phyloP scores from a whole-genome alignment of 35 echinoderm and acorn worm genomes.

The Strongylocentrotus purpuratus region DNA sequence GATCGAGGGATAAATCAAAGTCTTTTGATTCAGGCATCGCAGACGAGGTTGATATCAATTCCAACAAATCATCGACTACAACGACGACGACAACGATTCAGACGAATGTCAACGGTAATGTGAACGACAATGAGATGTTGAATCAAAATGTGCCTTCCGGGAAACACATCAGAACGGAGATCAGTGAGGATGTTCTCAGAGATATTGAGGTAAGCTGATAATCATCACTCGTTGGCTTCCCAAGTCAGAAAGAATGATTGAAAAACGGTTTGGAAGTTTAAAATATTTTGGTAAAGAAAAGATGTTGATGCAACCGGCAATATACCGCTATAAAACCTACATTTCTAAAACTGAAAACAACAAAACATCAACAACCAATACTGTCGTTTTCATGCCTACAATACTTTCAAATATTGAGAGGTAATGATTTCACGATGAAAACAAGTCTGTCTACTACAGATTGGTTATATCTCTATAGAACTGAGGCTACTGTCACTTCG shows the following conservation, averaged over 20 bases:
- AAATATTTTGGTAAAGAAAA: too few species aligned
- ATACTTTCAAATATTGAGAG: too few species aligned
- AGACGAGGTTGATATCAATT: slow-evolving; percentile 23
- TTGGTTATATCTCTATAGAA: too few species aligned
- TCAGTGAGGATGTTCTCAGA: slow-evolving; percentile 32
- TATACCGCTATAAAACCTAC: too few species aligned
- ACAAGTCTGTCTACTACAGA: too few species aligned
- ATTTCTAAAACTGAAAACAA: too few species aligned
- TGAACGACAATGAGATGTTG: not conserved
- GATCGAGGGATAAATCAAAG: slow-evolving; percentile 29
- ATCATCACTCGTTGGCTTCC: not conserved
- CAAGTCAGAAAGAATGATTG: not conserved
- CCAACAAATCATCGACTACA: slow-evolving; percentile 11
- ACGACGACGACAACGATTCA: not conserved
- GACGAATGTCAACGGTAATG: not conserved
- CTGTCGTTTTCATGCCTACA: too few species aligned
- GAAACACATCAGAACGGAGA: slow-evolving; percentile 28
- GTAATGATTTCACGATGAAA: too few species aligned
- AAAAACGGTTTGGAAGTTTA: too few species aligned
- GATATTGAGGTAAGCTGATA: slow-evolving; percentile 14
- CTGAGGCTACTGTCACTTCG: too few species aligned
- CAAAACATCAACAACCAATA: too few species aligned
- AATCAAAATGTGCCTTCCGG: not conserved
- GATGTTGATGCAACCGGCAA: too few species aligned
- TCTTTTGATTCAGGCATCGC: slow-evolving; percentile 28